phyloP scores from a whole-genome alignment of 2,888 invertebrate species.

The Tridacna gigas region DNA sequence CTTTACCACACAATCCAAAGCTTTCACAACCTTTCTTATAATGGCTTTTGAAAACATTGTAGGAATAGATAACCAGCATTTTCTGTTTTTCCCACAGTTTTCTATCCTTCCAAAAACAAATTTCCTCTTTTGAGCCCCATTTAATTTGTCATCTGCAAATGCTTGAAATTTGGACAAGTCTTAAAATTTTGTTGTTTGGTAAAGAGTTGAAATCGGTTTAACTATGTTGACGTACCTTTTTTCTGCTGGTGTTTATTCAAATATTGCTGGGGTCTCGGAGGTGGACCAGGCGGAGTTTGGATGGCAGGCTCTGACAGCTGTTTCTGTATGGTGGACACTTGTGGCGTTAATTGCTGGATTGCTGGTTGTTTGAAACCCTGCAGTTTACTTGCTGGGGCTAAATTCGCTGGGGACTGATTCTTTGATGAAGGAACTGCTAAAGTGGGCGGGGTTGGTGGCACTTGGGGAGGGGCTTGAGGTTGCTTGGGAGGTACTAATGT shows the following conservation, averaged over 20 bases:
- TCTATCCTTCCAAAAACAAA: no score
- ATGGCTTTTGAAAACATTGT: no score
- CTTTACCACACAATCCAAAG: no score
- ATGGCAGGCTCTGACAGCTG: not conserved
- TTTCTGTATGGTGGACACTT: not conserved
- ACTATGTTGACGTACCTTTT: conserved; percentile 26
- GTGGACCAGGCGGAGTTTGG: conserved; percentile 22
- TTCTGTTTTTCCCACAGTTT: no score
- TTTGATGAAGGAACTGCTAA: not conserved
- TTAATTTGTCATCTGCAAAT: no score
- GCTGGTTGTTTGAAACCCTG: not conserved
- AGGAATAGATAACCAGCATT: no score
- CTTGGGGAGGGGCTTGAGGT: conserved; percentile 26
- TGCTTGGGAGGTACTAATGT: conserved; percentile 53
- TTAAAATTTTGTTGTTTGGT: no score
- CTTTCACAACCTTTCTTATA: no score
- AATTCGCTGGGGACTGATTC: not conserved
- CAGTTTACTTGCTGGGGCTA: not conserved
- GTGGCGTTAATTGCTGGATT: not conserved
- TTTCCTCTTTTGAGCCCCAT: no score
- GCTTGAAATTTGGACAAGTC: no score
- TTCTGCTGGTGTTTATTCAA: conserved; percentile 44
- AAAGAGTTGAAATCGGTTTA: no score
- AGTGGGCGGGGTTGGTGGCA: not conserved
- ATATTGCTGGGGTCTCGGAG: conserved; percentile 46